Evolutionary conservation across 35 echinoderm and acorn worm species (phyloP).

Genomic region (Acanthaster planci): DNA sequence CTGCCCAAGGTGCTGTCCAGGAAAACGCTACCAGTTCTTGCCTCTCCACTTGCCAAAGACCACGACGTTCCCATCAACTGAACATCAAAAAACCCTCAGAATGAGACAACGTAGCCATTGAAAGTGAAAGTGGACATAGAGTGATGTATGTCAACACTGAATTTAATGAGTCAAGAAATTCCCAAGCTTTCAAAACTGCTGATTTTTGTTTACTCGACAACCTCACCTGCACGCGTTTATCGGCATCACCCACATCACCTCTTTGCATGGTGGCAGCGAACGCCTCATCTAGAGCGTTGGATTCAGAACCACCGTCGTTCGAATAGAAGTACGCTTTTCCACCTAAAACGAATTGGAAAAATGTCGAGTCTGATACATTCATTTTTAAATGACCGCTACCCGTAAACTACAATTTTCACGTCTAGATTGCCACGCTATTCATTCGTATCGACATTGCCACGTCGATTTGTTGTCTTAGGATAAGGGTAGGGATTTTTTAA

Average conservation of each 20-base stretch:
- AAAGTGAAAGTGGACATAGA: too few relatives aligned
- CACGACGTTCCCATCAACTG: conserved; percentile 27
- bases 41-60: neutral
- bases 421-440: too few relatives aligned
- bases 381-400: neutral
- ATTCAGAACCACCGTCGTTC: neutral
- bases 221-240: conserved; percentile 26
- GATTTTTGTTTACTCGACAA: too few relatives aligned
- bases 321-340: conserved; percentile 43
- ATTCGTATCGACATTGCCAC: too few relatives aligned
- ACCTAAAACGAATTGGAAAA: conserved; percentile 3
- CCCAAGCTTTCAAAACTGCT: too few relatives aligned
- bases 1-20: conserved; percentile 28
- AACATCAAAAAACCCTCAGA: neutral
- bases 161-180: too few relatives aligned
- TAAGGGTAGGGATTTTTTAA: too few relatives aligned
- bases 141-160: too few relatives aligned
- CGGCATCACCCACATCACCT: conserved; percentile 21
- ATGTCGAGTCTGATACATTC: neutral
- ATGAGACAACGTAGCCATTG: too few relatives aligned
- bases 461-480: too few relatives aligned
- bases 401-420: too few relatives aligned
- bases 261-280: conserved; percentile 49
- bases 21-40: neutral
- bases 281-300: conserved; percentile 34